These are phyloP conservation scores for Rhynchophorus ferrugineus DNA, from an alignment of 1,140 invertebrate species.

Conservation along the genomic window DNA sequence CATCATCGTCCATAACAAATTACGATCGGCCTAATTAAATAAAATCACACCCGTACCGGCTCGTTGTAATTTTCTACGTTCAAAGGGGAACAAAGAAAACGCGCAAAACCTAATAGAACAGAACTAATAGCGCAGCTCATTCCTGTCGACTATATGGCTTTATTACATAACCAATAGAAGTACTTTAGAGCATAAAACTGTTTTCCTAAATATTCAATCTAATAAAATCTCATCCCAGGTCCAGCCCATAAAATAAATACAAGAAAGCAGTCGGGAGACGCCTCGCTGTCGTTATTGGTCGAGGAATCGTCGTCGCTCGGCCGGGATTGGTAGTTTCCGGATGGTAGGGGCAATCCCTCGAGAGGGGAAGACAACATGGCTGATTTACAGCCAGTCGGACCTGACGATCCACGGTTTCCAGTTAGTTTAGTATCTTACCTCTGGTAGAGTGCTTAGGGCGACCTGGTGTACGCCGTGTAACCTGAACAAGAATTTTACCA, in stretches of 20 bases:
- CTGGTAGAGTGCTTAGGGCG: slow-evolving; percentile 13
- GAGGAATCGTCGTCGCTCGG: slow-evolving; percentile 18
- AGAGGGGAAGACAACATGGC: slow-evolving; percentile 37
- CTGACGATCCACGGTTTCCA: slow-evolving; percentile 25
- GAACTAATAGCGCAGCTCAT: slow-evolving; percentile 28
- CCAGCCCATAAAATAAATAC: slow-evolving; percentile 39
- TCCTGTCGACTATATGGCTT: slow-evolving; percentile 23
- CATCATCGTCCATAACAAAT: too few species aligned
- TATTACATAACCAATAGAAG: slow-evolving; percentile 37
- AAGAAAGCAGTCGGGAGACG: slow-evolving; percentile 27
- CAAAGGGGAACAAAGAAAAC: slow-evolving; percentile 13
- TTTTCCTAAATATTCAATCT: slow-evolving; percentile 39
- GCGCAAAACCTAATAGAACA: slow-evolving; percentile 30
- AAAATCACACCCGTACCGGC: neutral
- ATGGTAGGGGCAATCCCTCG: slow-evolving; percentile 18
- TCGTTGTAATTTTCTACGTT: neutral
- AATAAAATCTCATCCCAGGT: slow-evolving; percentile 36
- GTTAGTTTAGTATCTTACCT: slow-evolving; percentile 34
- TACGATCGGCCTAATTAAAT: neutral
- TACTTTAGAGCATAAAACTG: slow-evolving; percentile 36
- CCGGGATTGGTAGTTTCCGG: slow-evolving; percentile 20
- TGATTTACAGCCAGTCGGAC: slow-evolving; percentile 36
- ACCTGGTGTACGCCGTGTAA: neutral
- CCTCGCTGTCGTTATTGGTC: slow-evolving; percentile 27
- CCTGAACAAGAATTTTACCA: neutral